Conservation (phyloP, 1,140 invertebrate genomes). For the Trachymyrmex cornetzi region DNA sequence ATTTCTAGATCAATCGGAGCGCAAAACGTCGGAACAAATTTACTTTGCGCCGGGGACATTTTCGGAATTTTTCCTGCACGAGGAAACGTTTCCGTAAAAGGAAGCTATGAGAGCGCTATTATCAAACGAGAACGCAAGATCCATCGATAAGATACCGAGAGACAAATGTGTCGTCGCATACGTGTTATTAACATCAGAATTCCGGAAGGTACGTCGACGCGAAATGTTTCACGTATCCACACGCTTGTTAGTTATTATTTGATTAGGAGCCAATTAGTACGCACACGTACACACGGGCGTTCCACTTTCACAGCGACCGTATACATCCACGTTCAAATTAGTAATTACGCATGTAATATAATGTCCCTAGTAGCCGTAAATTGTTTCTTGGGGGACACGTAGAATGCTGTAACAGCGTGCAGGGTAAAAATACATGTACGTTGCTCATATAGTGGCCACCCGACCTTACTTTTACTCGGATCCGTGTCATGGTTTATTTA, state of each 20-base stretch:
- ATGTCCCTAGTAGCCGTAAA: constrained; percentile 3
- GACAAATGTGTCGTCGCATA: background rate
- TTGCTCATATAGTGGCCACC: background rate
- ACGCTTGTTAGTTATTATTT: constrained; percentile 51
- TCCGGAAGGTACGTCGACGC: constrained; percentile 21
- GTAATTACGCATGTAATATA: constrained; percentile 50
- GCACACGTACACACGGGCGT: background rate
- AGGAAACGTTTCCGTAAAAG: background rate
- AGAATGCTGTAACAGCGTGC: background rate
- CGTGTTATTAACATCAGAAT: constrained; percentile 43
- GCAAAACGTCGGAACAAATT: background rate
- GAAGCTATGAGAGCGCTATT: background rate
- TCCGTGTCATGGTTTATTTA: background rate
- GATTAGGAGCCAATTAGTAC: constrained; percentile 45
- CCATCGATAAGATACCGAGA: background rate
- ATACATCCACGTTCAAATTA: constrained; percentile 32
- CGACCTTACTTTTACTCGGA: too few relatives aligned
- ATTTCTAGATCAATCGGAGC: background rate
- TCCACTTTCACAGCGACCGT: constrained; percentile 19
- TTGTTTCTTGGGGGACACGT: constrained; percentile 17
- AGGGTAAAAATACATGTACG: background rate
- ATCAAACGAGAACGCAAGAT: background rate
- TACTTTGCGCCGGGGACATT: background rate
- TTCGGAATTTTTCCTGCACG: background rate
- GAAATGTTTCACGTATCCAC: constrained; percentile 40